phyloP scores from a whole-genome alignment of 2,888 invertebrate genomes.

The Stenichneumon culpator region DNA sequence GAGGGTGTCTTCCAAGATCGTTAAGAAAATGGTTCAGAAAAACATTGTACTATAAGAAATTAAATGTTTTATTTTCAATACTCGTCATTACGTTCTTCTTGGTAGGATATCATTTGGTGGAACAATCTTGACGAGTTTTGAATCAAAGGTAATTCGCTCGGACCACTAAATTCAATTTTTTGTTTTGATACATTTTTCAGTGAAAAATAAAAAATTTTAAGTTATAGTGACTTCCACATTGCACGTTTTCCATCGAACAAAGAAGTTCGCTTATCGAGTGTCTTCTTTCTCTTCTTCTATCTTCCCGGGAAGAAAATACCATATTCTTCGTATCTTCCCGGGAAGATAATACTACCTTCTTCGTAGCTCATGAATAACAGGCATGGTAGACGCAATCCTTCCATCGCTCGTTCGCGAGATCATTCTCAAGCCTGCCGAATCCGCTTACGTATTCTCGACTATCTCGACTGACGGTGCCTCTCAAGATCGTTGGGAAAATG shows the following conservation, averaged over 20 bases:
- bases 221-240: neutral
- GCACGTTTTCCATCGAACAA: neutral
- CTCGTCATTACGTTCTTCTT: too few species aligned
- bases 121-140: too few species aligned
- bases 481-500: constrained; percentile 8
- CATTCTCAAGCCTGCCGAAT: too few species aligned
- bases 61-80: too few species aligned
- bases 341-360: neutral
- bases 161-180: too few species aligned
- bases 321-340: neutral
- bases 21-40: neutral
- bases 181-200: too few species aligned
- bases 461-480: neutral
- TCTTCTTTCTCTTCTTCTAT: neutral
- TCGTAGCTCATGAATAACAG: neutral
- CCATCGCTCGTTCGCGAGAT: neutral
- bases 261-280: neutral
- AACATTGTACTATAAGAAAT: too few species aligned
- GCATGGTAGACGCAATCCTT: neutral
- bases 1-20: constrained; percentile 6
- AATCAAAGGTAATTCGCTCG: too few species aligned
- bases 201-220: too few species aligned
- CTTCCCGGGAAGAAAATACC: neutral
- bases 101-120: too few species aligned
- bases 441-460: neutral